phyloP scores from a whole-genome alignment of 1,140 invertebrate species.

The Drosophila saltans region DNA sequence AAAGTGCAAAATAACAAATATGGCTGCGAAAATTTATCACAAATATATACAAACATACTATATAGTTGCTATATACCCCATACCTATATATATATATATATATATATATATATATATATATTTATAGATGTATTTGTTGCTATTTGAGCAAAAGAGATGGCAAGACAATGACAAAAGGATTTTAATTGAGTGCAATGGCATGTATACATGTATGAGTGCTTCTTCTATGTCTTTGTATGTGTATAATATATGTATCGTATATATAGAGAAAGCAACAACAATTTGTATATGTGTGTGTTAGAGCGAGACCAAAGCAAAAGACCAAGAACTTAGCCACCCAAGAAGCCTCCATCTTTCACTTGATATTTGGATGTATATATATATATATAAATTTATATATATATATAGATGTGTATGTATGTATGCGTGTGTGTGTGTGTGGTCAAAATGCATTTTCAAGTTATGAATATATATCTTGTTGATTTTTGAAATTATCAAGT shows the following conservation, averaged over 20 bases:
- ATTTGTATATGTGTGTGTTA: conserved; percentile 26
- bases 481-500: conserved; percentile 82
- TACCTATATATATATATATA: conserved; percentile 12
- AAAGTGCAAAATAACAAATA: conserved; percentile 81
- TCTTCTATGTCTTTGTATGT: conserved; percentile 18
- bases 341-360: conserved; percentile 28
- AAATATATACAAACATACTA: conserved; percentile 11
- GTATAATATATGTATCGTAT: conserved; percentile 31
- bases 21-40: conserved; percentile 72
- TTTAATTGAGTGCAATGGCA: conserved; percentile 79
- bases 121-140: neutral
- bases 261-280: conserved; percentile 39
- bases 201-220: neutral
- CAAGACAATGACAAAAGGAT: conserved; percentile 68
- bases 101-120: neutral
- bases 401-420: conserved; percentile 24
- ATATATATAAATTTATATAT: neutral
- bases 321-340: conserved; percentile 31
- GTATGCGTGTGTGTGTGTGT: conserved; percentile 41
- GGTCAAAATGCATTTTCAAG: conserved; percentile 78
- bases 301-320: conserved; percentile 55
- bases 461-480: conserved; percentile 77
- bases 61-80: conserved; percentile 6
- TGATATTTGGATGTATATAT: conserved; percentile 6
- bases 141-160: conserved; percentile 25